phyloP scores from a whole-genome alignment of 2,113 vertebrate genomes.

The Phyllostomus hastatus region DNA sequence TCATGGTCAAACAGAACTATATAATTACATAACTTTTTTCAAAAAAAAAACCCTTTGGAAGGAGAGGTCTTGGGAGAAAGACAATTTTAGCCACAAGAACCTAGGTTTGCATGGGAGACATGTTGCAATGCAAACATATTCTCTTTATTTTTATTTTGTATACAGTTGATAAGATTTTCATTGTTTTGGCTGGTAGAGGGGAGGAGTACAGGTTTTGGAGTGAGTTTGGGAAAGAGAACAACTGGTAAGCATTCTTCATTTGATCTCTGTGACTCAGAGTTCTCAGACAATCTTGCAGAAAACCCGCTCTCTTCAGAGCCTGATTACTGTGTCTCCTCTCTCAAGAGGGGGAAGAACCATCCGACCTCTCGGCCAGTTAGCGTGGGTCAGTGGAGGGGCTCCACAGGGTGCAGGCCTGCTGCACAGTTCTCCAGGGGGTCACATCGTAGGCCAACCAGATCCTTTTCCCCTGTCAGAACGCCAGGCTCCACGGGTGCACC shows the following conservation, averaged over 20 bases:
- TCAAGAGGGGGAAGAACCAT: not conserved
- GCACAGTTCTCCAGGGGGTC: not conserved
- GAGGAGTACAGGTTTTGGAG: not conserved
- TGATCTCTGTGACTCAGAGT: not conserved
- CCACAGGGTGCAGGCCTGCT: not conserved
- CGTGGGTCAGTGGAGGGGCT: rapidly evolving
- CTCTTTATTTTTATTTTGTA: not conserved
- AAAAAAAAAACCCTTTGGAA: not conserved
- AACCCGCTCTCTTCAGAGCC: not conserved
- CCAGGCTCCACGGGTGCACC: rapidly evolving
- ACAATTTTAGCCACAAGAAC: not conserved
- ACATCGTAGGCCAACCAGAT: not conserved
- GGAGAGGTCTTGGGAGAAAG: not conserved
- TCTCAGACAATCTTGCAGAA: not conserved
- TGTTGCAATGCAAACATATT: not conserved
- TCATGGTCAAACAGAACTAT: not conserved
- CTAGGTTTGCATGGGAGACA: not conserved
- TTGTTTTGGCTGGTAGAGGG: not conserved
- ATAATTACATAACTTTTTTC: not conserved
- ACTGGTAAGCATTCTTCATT: not conserved
- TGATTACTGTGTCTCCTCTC: not conserved
- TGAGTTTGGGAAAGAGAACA: not conserved
- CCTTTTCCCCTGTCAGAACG: rapidly evolving
- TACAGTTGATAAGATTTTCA: not conserved
- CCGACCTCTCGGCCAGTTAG: not conserved